Conservation (phyloP, 1,140 invertebrate species). For the Brachystomella parvula region DNA sequence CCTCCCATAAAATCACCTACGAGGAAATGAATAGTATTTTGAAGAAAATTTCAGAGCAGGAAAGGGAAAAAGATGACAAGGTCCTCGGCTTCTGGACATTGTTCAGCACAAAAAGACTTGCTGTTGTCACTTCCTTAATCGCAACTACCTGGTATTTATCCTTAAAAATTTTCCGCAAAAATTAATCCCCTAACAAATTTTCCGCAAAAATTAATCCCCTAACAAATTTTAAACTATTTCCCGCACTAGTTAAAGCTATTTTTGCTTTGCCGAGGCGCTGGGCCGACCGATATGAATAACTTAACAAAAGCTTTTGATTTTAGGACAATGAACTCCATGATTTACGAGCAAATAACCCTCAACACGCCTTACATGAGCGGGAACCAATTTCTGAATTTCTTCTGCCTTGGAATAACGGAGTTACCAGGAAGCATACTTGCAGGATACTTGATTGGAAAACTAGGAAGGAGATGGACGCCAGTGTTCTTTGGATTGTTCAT, state of each 20-base stretch:
- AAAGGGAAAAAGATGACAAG: slow-evolving; percentile 31
- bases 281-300: too few relatives aligned
- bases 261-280: too few relatives aligned
- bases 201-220: neutral
- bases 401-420: slow-evolving; percentile 54
- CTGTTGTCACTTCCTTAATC: slow-evolving; percentile 18
- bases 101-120: slow-evolving; percentile 10
- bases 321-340: slow-evolving; percentile 25
- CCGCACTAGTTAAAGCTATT: neutral
- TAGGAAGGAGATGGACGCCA: slow-evolving; percentile 34
- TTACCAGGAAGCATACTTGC: slow-evolving; percentile 44
- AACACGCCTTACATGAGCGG: slow-evolving; percentile 55
- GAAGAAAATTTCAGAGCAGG: neutral
- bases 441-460: slow-evolving; percentile 24
- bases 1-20: slow-evolving; percentile 5
- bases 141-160: slow-evolving; percentile 21
- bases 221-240: neutral
- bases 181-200: neutral
- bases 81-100: slow-evolving; percentile 37
- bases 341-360: slow-evolving; percentile 54
- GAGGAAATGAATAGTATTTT: slow-evolving; percentile 5
- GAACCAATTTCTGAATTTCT: slow-evolving; percentile 61
- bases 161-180: neutral
- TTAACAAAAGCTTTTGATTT: neutral
- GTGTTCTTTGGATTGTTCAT: slow-evolving; percentile 20